These are phyloP conservation scores for Furcifer pardalis DNA, from an alignment of 2,797 vertebrate species.

Conservation along the genomic window DNA sequence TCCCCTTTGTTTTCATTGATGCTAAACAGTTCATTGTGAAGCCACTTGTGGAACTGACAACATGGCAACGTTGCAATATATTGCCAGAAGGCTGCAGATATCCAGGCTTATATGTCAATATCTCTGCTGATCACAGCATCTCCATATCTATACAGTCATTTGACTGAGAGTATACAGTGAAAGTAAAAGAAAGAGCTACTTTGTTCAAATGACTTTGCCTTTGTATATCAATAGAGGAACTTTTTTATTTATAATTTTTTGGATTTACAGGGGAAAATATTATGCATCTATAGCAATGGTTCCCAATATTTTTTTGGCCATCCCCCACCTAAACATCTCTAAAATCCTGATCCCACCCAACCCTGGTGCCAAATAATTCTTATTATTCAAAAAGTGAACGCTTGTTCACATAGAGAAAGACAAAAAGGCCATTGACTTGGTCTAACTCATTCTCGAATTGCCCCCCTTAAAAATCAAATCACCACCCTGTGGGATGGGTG, in stretches of 20 bases:
- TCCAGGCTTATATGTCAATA: constrained; percentile 24
- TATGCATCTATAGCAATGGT: neutral
- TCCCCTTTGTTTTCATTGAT: constrained; percentile 39
- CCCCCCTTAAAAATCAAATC: too few species aligned
- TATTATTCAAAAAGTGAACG: too few species aligned
- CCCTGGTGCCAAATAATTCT: too few species aligned
- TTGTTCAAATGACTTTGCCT: neutral
- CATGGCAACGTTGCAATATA: constrained; percentile 2
- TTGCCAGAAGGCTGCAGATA: constrained; percentile 37
- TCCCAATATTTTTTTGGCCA: too few species aligned
- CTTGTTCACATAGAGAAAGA: too few species aligned
- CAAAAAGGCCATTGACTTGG: too few species aligned
- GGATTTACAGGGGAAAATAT: neutral
- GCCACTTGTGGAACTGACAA: constrained; percentile 44
- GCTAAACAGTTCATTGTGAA: constrained; percentile 40
- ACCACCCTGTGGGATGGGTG: too few species aligned
- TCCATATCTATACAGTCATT: constrained; percentile 26
- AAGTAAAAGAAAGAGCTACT: neutral
- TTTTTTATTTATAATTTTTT: neutral
- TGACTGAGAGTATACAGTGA: neutral
- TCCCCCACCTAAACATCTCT: too few species aligned
- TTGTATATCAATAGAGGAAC: neutral
- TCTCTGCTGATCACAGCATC: constrained; percentile 36
- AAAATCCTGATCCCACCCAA: too few species aligned
- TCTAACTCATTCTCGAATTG: too few species aligned